Conservation (phyloP, 2,113 vertebrate genomes). For the Xiphophorus couchianus region DNA sequence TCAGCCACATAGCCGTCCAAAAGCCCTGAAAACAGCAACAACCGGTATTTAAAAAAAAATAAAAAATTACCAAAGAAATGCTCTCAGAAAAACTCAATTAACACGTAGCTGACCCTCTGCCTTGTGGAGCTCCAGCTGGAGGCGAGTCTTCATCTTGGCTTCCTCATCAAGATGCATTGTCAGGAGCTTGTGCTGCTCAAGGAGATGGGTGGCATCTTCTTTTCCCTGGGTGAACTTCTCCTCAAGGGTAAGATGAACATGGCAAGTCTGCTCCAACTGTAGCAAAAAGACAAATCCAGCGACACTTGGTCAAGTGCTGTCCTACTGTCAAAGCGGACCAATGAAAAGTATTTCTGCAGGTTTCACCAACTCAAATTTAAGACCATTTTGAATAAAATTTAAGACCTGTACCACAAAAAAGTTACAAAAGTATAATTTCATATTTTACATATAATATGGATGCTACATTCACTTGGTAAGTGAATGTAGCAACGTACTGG, state of each 20-base stretch:
- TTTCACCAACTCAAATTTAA: too few species aligned
- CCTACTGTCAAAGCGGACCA: background rate
- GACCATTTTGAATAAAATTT: too few species aligned
- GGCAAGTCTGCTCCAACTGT: conserved; percentile 87
- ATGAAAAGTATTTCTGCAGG: background rate
- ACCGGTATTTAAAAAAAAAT: background rate
- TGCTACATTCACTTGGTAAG: too few species aligned
- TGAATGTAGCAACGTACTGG: too few species aligned
- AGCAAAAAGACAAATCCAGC: background rate
- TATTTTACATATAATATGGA: too few species aligned
- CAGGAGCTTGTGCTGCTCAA: conserved; percentile 84
- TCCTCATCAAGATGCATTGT: conserved; percentile 85
- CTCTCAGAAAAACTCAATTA: background rate
- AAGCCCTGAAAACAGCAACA: conserved; percentile 78
- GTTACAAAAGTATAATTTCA: too few species aligned
- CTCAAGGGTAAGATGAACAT: conserved; percentile 81
- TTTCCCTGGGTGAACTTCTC: conserved; percentile 82
- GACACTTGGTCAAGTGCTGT: background rate
- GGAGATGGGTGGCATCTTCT: conserved; percentile 79
- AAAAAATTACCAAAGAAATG: background rate
- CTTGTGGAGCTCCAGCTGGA: conserved; percentile 89
- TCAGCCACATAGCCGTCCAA: conserved; percentile 89
- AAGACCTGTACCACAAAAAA: too few species aligned
- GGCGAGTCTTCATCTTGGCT: conserved; percentile 77
- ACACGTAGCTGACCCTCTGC: conserved; percentile 83